Base-by-base conservation (phyloP, 23 tunicate species). In the Aplidium turbinatum region DNA sequence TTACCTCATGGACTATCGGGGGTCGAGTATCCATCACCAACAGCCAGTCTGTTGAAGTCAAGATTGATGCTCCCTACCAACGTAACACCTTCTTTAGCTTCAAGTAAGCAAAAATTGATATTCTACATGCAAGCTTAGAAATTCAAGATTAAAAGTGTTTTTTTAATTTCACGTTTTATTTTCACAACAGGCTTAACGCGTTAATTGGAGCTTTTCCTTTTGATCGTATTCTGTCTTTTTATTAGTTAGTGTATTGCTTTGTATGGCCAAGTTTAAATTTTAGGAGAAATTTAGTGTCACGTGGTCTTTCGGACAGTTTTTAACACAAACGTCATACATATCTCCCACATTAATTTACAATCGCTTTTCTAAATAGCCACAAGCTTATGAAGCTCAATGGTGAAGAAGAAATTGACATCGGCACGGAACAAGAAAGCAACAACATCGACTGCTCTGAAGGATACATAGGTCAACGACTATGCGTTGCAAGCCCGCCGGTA, bases 21-120 rank as follows among this genome's bases (percentile, higher is more conserved):
- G 97, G 97, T 18, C 62, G 27, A 23, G 66, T 66, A 2, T 36
- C 84, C 0, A 33, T 78, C 30, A 55, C 47, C 26, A 45, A 68
- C 26, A 90, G 97, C 22, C 58, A 40, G 33, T 52, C 31, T 1
- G 29, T 91, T 19, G 31, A 40, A 13, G 36, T 91, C 3, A 47
- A 57, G 58, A 31, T 91, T 22, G 91, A 84, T 30, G 58, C 90
- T 0, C 97, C 97, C 9, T 84, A 63, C 75, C 34, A 79, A 30
- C 36, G 75, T 57, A 84, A 91, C 57, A 74, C 89, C n/a, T 39
- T 79, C 19, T 78, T 91, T 48, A 67, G 40, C 22, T 64, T 84
- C 86, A 72, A 65, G 97, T 91, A 72, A 54, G 78, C 16, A 4
- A n/a, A n/a, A n/a, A n/a, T n/a, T n/a, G n/a, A n/a, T n/a, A n/a